These are phyloP conservation scores for Mus minutoides DNA, from an alignment of 2,797 vertebrate genomes.

Conservation along the genomic window DNA sequence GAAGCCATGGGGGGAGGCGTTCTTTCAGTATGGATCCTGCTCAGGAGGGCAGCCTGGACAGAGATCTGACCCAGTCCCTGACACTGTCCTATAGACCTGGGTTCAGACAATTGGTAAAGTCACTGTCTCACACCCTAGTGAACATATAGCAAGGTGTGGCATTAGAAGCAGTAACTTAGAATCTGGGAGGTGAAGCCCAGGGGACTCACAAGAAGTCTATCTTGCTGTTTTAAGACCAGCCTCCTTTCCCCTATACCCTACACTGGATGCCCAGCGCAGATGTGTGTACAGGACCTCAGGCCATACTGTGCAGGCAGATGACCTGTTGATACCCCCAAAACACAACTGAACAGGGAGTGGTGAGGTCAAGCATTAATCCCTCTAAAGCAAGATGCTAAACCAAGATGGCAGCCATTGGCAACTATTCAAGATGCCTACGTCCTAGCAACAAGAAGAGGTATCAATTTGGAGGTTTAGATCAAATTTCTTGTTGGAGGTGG, in stretches of 20 bases:
- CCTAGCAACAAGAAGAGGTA: background rate
- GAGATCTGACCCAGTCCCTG: background rate
- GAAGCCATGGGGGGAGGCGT: fast-evolving
- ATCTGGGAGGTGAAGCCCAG: background rate
- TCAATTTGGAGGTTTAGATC: background rate
- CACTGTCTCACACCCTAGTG: background rate
- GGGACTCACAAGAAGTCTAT: background rate
- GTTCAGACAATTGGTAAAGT: background rate
- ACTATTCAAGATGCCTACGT: background rate
- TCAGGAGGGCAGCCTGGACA: background rate
- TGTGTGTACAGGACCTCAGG: background rate
- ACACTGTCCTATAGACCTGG: background rate
- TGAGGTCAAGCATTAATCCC: background rate
- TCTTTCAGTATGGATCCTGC: background rate
- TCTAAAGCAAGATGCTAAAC: constrained; percentile 2
- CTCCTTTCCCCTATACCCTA: background rate
- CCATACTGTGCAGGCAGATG: background rate
- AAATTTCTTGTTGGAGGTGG: constrained; percentile 23
- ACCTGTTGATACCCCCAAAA: background rate
- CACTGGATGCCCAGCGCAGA: background rate
- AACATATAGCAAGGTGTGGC: background rate
- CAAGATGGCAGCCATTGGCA: background rate
- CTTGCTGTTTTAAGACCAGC: background rate
- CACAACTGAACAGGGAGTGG: background rate
- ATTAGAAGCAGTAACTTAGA: background rate